Evolutionary conservation across 2,113 vertebrate species (phyloP), one percentile per base, ranked within the genome.

Genomic region (Anguilla rostrata): DNA sequence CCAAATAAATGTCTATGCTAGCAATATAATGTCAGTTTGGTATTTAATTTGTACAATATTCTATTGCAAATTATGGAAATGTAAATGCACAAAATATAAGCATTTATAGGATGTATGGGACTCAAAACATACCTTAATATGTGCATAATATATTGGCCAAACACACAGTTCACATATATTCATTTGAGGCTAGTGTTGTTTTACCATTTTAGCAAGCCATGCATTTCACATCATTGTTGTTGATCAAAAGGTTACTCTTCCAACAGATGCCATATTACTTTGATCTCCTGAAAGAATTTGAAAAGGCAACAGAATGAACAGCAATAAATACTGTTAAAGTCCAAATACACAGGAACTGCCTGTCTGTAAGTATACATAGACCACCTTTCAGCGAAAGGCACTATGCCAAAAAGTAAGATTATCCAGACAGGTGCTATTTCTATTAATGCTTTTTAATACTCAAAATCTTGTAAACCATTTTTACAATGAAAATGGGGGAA

Each of bases 371-470:
- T 40, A 75, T 78, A 78, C 82, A 84, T 63, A 41, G 66, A 71
- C 53, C 63, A 18, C 26, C 18, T 22, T n/a, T 40, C 39, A 60
- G 66, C 46, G 57, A 20, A 78, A 82, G 53, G 87, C 57, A 56
- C 78, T 20, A 39, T 82, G 89, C 87, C 89, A 90, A 87, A 66
- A 87, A 41, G 88, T 81, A 84, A 80, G 84, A 78, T 84, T 80
- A 89, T 91, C 87, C 88, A 84, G 81, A 78, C 89, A 91, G 87
- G 88, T 89, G 91, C 82, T 88, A 84, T 90, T 90, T 86, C 87
- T 84, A 91, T 92, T 91, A 92, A 89, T 80, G 84, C 71, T 60
- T 88, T 89, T 83, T 26, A 63, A 89, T 56, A 80, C 84, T 88
- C 87, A 34, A 90, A 85, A 89, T 87, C 86, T 87, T 91, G 87